Percentiles rank a stretch among this genome's conserved stretches.
phyloP scores from a whole-genome alignment of 2,888 invertebrate species.

The Trichogramma dendrolimi region DNA sequence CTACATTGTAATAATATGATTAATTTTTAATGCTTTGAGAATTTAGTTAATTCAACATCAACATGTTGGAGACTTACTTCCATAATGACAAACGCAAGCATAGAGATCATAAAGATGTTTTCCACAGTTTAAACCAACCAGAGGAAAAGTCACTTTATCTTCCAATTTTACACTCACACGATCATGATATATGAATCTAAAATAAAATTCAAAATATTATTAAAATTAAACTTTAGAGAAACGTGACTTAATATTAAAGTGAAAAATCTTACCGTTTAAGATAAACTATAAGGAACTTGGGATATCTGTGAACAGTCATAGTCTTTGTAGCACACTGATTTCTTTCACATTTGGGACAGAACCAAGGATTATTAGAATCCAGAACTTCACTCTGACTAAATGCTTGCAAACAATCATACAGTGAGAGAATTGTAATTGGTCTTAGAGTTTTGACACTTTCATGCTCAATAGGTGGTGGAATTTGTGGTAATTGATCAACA shows the following conservation, averaged over 20 bases:
- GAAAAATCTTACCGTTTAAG: constrained; percentile 54
- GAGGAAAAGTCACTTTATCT: constrained; percentile 60
- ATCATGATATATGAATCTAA: constrained; percentile 63
- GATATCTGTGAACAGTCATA: constrained; percentile 62
- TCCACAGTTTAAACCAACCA: constrained; percentile 57
- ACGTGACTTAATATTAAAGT: not conserved
- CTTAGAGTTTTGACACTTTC: constrained; percentile 53
- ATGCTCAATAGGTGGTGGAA: constrained; percentile 52
- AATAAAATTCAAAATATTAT: not conserved
- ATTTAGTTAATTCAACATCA: not conserved
- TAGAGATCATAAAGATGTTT: constrained; percentile 59
- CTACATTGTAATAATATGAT: constrained; percentile 41
- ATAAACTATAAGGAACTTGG: constrained; percentile 63
- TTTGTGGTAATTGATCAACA: constrained; percentile 48
- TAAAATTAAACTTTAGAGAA: not conserved
- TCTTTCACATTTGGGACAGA: constrained; percentile 60
- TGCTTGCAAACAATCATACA: constrained; percentile 61
- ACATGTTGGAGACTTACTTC: constrained; percentile 51
- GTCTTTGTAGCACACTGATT: constrained; percentile 64
- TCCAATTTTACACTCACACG: constrained; percentile 61
- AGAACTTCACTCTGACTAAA: constrained; percentile 63
- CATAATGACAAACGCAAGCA: constrained; percentile 63
- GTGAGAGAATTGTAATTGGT: constrained; percentile 55
- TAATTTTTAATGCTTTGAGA: not conserved
- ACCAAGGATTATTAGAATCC: constrained; percentile 66